phyloP scores from a whole-genome alignment of 2,797 vertebrate species.

The Anolis apletophallus region DNA sequence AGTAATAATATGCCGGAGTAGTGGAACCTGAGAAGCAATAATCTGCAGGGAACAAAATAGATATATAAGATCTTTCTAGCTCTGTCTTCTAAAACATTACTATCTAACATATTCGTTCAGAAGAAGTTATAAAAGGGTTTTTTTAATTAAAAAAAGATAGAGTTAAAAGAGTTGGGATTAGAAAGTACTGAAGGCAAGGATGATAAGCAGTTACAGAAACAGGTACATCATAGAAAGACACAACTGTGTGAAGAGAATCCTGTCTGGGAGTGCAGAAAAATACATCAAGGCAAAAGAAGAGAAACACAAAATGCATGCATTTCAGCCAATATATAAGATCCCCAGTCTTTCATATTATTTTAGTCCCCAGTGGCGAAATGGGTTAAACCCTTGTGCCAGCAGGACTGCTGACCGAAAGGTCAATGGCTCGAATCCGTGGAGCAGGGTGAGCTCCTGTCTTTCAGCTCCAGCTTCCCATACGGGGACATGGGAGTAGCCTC shows the following conservation, averaged over 20 bases:
- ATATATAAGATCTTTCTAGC: not conserved
- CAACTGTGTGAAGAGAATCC: no score
- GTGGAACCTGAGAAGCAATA: constrained; percentile 87
- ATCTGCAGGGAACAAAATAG: constrained; percentile 75
- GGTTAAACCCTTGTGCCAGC: no score
- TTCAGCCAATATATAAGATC: not conserved
- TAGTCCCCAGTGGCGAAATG: no score
- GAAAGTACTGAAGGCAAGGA: not conserved
- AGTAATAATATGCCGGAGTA: constrained; percentile 88
- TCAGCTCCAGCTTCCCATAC: no score
- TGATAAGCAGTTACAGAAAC: not conserved
- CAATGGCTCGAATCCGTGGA: no score
- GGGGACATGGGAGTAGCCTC: no score
- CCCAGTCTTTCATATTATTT: not conserved
- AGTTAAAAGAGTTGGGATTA: not conserved
- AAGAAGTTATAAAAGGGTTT: not conserved
- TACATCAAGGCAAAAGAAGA: not conserved
- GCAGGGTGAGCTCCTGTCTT: no score
- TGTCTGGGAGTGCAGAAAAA: not conserved
- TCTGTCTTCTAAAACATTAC: not conserved
- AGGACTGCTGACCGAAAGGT: no score
- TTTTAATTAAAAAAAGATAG: not conserved
- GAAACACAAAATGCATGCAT: not conserved
- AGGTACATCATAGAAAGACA: not conserved
- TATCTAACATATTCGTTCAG: not conserved